Percentiles rank a stretch among this genome's conserved stretches.
These are phyloP conservation scores for Mimas tiliae DNA, from an alignment of 2,888 invertebrate genomes.

Conservation along the genomic window DNA sequence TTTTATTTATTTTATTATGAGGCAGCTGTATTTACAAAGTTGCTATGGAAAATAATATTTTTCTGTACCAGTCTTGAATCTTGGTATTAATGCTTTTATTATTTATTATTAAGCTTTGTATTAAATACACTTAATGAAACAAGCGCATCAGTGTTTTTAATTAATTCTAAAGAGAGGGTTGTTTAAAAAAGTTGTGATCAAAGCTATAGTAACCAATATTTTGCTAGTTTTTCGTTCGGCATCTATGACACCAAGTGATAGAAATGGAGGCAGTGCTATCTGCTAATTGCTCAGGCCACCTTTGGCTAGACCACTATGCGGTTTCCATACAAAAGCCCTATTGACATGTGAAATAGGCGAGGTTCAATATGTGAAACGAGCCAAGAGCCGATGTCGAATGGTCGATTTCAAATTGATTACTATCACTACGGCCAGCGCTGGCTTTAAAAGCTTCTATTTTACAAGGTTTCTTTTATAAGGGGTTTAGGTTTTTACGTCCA, in stretches of 20 bases:
- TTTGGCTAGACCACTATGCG: slow-evolving; percentile 63
- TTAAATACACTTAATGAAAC: too few species aligned
- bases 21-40: too few species aligned
- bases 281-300: slow-evolving; percentile 72
- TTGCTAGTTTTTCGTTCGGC: too few species aligned
- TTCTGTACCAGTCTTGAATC: too few species aligned
- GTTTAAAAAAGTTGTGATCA: too few species aligned
- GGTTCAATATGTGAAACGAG: slow-evolving; percentile 57
- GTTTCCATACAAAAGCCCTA: slow-evolving; percentile 71
- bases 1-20: too few species aligned
- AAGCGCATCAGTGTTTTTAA: too few species aligned
- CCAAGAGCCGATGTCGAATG: slow-evolving; percentile 44
- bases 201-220: too few species aligned
- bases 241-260: slow-evolving; percentile 41
- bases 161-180: too few species aligned
- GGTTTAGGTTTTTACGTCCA: neutral
- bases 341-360: slow-evolving; percentile 62
- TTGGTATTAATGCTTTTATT: too few species aligned
- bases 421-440: slow-evolving; percentile 29
- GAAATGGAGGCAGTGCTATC: slow-evolving; percentile 59
- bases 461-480: neutral
- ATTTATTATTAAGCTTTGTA: too few species aligned
- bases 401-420: slow-evolving; percentile 56
- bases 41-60: too few species aligned
- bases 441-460: slow-evolving; percentile 15